Percentiles rank a stretch among this genome's conserved stretches.
Evolutionary conservation across 1,140 invertebrate genomes (phyloP).

Genomic region (Procambarus clarkii): DNA sequence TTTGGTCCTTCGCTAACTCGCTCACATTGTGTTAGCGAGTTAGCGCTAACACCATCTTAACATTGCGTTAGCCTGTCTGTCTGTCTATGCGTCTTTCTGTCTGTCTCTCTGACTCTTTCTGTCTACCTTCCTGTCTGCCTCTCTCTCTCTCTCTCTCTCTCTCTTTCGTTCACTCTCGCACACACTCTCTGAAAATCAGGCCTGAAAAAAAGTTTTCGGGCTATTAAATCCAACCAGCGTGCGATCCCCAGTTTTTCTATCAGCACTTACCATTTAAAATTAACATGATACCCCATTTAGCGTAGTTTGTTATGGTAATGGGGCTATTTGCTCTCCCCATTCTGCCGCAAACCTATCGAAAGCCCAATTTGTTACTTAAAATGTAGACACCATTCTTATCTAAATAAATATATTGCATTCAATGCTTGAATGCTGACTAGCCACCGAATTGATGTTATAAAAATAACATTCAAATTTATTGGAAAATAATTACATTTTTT

Average conservation of each 20-base stretch:
- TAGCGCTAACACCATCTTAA: no score
- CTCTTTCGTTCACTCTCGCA: no score
- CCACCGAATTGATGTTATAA: conserved; percentile 33
- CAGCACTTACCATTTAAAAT: conserved; percentile 60
- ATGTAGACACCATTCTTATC: conserved; percentile 57
- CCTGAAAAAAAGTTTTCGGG: conserved; percentile 33
- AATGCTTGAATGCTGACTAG: conserved; percentile 49
- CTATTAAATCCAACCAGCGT: conserved; percentile 41
- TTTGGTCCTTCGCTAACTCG: no score
- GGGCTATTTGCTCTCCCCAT: conserved; percentile 42
- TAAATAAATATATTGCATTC: conserved; percentile 52
- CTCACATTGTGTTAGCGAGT: no score
- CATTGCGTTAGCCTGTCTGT: no score
- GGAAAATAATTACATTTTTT: conserved; percentile 34
- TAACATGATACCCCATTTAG: conserved; percentile 60
- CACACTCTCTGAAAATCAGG: conserved; percentile 11
- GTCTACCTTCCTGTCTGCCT: no score
- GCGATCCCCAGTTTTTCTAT: conserved; percentile 58
- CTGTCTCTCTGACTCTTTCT: no score
- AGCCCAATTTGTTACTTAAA: conserved; percentile 45
- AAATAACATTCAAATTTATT: conserved; percentile 39
- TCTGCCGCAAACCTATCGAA: conserved; percentile 54
- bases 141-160: no score
- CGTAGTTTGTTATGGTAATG: conserved; percentile 58
- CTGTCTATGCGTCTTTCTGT: no score